phyloP scores from a whole-genome alignment of 2,888 invertebrate genomes.

The Patella ulyssiponensis region DNA sequence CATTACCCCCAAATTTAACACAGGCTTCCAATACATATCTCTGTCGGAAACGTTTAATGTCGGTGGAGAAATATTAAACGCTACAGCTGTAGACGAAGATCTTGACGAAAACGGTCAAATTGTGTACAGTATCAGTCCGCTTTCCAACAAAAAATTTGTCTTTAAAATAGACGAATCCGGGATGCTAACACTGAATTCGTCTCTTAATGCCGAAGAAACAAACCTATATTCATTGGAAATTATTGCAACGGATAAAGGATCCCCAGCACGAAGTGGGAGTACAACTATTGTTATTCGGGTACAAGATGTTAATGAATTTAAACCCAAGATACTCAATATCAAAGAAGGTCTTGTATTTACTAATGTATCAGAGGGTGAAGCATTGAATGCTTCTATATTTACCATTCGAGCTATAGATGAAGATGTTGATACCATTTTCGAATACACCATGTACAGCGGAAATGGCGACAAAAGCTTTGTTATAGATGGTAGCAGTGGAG shows the following conservation, averaged over 20 bases:
- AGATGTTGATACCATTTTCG: constrained; percentile 39
- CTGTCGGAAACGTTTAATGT: constrained; percentile 43
- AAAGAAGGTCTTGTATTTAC: not conserved
- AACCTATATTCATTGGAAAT: constrained; percentile 31
- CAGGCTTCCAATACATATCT: constrained; percentile 34
- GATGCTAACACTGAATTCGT: constrained; percentile 40
- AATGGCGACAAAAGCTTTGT: constrained; percentile 36
- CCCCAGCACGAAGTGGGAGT: constrained; percentile 37
- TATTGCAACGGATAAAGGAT: constrained; percentile 48
- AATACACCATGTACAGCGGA: constrained; percentile 36
- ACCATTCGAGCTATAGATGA: constrained; percentile 30
- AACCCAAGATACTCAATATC: not conserved
- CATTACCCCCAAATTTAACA: constrained; percentile 44
- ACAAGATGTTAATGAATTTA: not conserved
- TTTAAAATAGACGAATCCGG: constrained; percentile 45
- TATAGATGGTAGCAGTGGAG: constrained; percentile 35
- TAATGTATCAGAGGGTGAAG: not conserved
- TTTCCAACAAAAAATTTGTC: constrained; percentile 17
- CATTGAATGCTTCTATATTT: not conserved
- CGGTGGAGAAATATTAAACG: constrained; percentile 29
- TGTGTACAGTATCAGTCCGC: constrained; percentile 47
- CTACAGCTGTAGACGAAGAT: constrained; percentile 54
- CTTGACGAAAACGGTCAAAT: constrained; percentile 49
- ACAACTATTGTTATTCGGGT: constrained; percentile 45
- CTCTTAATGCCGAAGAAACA: constrained; percentile 30